These are phyloP conservation scores for Drosophila greeni DNA, from an alignment of 2,888 invertebrate genomes.

Conservation along the genomic window DNA sequence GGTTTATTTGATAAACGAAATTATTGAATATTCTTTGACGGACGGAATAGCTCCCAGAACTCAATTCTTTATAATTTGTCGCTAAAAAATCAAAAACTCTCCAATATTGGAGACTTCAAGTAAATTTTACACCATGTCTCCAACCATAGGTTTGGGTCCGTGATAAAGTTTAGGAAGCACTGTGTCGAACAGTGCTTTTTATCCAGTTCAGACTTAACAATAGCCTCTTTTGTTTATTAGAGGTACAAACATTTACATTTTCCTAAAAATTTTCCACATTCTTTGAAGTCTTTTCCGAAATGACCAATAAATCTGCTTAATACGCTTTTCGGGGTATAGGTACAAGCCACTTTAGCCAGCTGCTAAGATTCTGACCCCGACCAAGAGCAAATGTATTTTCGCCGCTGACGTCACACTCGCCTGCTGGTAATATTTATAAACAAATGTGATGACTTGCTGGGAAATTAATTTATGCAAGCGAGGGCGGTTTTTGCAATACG, in stretches of 20 bases:
- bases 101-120: not conserved
- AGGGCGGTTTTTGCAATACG: conserved; percentile 5
- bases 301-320: conserved; percentile 17
- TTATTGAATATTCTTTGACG: not conserved
- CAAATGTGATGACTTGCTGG: conserved; percentile 34
- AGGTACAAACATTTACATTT: not conserved
- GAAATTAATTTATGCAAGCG: conserved; percentile 7
- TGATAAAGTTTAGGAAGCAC: conserved; percentile 20
- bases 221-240: not conserved
- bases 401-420: conserved; percentile 33
- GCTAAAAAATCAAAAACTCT: not conserved
- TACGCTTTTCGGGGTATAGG: not conserved
- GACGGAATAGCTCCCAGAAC: not conserved
- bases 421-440: conserved; percentile 27
- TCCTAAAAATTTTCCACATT: conserved; percentile 14
- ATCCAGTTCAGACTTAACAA: not conserved
- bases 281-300: conserved; percentile 18
- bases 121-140: not conserved
- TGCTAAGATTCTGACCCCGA: conserved; percentile 28
- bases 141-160: conserved; percentile 3
- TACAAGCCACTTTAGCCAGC: conserved; percentile 19
- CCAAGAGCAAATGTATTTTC: conserved; percentile 37
- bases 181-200: not conserved
- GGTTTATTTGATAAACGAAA: not conserved
- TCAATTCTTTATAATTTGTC: not conserved